Evolutionary conservation across 2,888 invertebrate species (phyloP).

Genomic region (Callyntrura sp.): DNA sequence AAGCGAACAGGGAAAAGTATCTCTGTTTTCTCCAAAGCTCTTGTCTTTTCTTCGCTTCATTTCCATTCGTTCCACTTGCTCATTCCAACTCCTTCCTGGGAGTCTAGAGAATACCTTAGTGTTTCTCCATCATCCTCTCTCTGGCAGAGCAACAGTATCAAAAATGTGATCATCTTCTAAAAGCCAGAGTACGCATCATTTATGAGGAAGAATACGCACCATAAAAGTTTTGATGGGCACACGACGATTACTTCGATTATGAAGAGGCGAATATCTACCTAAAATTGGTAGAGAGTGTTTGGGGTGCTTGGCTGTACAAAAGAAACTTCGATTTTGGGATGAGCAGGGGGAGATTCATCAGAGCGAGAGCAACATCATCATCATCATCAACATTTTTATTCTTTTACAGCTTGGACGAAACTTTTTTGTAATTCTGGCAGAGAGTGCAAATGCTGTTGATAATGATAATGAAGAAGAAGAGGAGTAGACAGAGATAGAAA

Average conservation of each 20-base stretch:
- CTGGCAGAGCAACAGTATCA: neutral
- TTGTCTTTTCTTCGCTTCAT: slow-evolving; percentile 52
- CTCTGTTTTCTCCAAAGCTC: slow-evolving; percentile 13
- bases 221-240: slow-evolving; percentile 44
- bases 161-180: neutral
- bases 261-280: no score
- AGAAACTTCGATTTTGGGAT: no score
- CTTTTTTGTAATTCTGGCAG: no score
- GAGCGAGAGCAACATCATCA: no score
- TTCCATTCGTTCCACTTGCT: slow-evolving; percentile 63
- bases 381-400: neutral
- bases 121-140: neutral
- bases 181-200: neutral
- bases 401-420: neutral
- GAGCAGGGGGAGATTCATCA: no score
- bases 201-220: no score
- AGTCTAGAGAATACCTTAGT: neutral
- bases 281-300: no score
- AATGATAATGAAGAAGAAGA: slow-evolving; percentile 40
- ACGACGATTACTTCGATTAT: slow-evolving; percentile 8
- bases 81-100: neutral
- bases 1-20: neutral
- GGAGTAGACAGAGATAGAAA: no score
- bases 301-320: no score
- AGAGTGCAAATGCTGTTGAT: no score